Evolutionary conservation across 2,797 vertebrate genomes (phyloP), one percentile per base, ranked within the genome.

Genomic region (Micromesistius poutassou): DNA sequence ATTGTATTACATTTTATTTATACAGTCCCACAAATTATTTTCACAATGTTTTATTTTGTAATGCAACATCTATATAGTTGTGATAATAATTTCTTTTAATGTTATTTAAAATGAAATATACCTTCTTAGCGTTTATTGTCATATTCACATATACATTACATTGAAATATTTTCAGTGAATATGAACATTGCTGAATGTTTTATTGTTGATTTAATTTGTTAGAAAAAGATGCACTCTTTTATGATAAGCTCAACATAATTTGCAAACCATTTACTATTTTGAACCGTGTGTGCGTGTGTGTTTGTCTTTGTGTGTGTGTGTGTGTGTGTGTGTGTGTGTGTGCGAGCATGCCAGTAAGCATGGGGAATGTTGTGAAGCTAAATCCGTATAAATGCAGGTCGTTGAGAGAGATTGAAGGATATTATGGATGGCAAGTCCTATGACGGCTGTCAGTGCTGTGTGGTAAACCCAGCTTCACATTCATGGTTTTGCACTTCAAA

Each of bases 1-100:
- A 73, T 76, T 77, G 73, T 81, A 68, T 28, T 5, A 38, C 30
- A 28, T 81, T 13, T 79, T 86, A 31, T 87, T 72, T 82, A 72
- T 77, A 75, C 80, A 42, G 73, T 77, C 76, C 19, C 81, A 68
- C n/a, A 28, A 8, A 25, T 25, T 28, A 68, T 68, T 68, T 25
- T 68, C 25, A 28, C 62, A 68, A 25, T 28, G 62, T 28, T 68
- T 68, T 68, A 68, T 28, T 68, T 68, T 12, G 25, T 68, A 68
- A 28, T 68, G 62, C n/a, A 68, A 68, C 62, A 25, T 19, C 62
- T 28, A 68, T 68, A 68, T 28, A 68, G 62, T 68, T 68, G 62
- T 68, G 62, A 28, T 68, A 50, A 50, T 50, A 50, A 50, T 50
- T 19, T 16, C 19, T 50, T 62, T 8, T 9, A 6, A 28, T 28